Percentiles rank a stretch among this genome's conserved stretches.
Evolutionary conservation across 2,797 vertebrate genomes (phyloP).

Genomic region (Melanotaenia maccullochi): DNA sequence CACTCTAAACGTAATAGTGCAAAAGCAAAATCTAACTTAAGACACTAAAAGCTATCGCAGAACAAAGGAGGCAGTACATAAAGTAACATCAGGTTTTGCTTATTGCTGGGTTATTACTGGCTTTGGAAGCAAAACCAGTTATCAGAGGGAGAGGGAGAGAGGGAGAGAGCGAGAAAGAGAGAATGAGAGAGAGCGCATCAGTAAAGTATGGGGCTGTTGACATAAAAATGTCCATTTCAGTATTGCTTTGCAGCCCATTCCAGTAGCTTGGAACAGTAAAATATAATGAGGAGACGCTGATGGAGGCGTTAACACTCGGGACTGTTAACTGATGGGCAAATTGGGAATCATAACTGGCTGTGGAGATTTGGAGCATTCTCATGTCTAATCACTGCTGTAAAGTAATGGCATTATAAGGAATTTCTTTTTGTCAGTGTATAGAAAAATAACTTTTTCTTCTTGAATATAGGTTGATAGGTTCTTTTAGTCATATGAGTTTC

Average conservation of each 20-base stretch:
- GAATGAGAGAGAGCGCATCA: constrained; percentile 37
- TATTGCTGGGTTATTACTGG: constrained; percentile 64
- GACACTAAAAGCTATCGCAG: constrained; percentile 50
- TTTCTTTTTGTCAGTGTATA: constrained; percentile 30
- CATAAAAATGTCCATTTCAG: constrained; percentile 75
- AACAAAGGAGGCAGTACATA: constrained; percentile 52
- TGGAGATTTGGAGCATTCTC: constrained; percentile 69
- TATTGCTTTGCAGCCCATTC: constrained; percentile 69
- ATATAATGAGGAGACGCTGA: constrained; percentile 71
- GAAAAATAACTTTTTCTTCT: constrained; percentile 37
- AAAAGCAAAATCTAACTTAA: constrained; percentile 51
- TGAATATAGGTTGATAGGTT: constrained; percentile 15
- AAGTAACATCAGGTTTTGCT: constrained; percentile 60
- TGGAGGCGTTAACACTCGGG: constrained; percentile 70
- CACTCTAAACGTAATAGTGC: constrained; percentile 38
- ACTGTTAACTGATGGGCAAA: constrained; percentile 72
- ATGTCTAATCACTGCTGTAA: constrained; percentile 63
- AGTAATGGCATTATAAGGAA: constrained; percentile 52
- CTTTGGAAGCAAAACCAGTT: constrained; percentile 70
- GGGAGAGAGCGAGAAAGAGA: constrained; percentile 13
- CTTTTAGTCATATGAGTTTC: constrained; percentile 17
- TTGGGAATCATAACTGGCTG: constrained; percentile 68
- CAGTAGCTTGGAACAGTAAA: constrained; percentile 70
- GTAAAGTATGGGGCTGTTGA: constrained; percentile 70
- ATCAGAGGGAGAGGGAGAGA: constrained; percentile 43